Conservation (phyloP, 2,113 vertebrate genomes). For the Hippocampus abdominalis region DNA sequence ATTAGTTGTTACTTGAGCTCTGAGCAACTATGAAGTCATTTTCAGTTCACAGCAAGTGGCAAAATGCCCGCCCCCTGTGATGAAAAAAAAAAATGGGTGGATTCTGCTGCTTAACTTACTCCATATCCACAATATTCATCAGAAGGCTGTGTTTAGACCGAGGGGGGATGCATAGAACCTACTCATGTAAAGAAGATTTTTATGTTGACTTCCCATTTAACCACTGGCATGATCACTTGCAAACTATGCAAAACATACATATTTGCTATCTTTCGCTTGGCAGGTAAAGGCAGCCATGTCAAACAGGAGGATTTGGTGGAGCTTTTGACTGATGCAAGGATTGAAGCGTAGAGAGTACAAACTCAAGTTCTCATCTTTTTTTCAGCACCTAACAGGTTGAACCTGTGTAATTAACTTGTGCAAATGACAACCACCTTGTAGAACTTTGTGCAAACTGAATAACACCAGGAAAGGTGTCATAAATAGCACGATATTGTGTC, state of each 20-base stretch:
- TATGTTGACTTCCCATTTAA: too few species aligned
- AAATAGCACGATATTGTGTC: constrained; percentile 39
- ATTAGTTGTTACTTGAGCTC: too few species aligned
- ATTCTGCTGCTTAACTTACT: too few species aligned
- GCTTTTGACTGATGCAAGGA: constrained; percentile 55
- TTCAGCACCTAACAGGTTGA: constrained; percentile 31
- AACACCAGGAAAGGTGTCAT: constrained; percentile 17
- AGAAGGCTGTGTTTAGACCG: too few species aligned
- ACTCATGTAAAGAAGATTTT: too few species aligned
- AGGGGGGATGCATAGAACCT: too few species aligned
- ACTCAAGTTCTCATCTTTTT: constrained; percentile 49
- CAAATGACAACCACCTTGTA: constrained; percentile 36
- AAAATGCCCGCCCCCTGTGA: too few species aligned
- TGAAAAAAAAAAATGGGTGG: too few species aligned
- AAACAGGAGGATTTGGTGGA: constrained; percentile 45
- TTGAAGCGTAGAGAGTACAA: constrained; percentile 41
- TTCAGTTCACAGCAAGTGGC: too few species aligned
- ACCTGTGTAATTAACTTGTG: constrained; percentile 50
- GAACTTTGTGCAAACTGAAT: constrained; percentile 24
- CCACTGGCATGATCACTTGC: too few species aligned
- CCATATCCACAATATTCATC: too few species aligned
- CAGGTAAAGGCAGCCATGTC: constrained; percentile 55
- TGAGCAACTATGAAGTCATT: too few species aligned
- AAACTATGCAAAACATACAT: not conserved
- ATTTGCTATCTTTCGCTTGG: constrained; percentile 34